Percentiles rank a stretch among this genome's conserved stretches.
phyloP scores from a whole-genome alignment of 2,113 vertebrate species.

The Ameiurus melas region DNA sequence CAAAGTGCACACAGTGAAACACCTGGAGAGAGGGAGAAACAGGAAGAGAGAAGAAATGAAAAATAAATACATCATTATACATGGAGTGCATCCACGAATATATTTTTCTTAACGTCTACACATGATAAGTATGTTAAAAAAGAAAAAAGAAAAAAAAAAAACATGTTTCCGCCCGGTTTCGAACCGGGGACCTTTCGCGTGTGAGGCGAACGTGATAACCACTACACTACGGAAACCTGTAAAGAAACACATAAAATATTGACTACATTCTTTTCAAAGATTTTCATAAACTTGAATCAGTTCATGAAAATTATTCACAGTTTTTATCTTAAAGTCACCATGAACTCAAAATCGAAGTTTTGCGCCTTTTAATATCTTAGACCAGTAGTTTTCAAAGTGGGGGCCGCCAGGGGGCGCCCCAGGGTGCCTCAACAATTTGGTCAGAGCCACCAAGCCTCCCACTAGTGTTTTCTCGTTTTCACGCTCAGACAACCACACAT shows the following conservation, averaged over 20 bases:
- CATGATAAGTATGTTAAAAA: background rate
- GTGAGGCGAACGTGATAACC: constrained; percentile 46
- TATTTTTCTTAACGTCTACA: background rate
- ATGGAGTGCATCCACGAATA: background rate
- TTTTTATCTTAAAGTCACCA: too few species aligned
- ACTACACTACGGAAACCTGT: constrained; percentile 43
- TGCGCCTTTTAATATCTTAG: too few species aligned
- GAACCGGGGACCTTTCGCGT: constrained; percentile 69
- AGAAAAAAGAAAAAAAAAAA: background rate
- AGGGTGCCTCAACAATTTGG: too few species aligned
- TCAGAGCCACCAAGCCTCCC: too few species aligned
- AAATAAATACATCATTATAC: background rate
- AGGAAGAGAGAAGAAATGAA: background rate
- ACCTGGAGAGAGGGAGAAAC: constrained; percentile 73
- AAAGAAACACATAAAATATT: too few species aligned
- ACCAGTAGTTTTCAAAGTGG: too few species aligned
- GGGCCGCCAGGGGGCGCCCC: too few species aligned
- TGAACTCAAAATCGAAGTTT: too few species aligned
- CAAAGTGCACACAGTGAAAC: constrained; percentile 98
- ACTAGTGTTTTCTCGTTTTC: too few species aligned
- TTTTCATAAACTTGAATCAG: background rate
- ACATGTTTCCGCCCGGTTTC: constrained; percentile 68
- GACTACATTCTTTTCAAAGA: background rate
- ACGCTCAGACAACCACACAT: too few species aligned
- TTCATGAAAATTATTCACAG: too few species aligned